Conservation (phyloP, 2,113 vertebrate species). For the Pelvicachromis taeniatus region DNA sequence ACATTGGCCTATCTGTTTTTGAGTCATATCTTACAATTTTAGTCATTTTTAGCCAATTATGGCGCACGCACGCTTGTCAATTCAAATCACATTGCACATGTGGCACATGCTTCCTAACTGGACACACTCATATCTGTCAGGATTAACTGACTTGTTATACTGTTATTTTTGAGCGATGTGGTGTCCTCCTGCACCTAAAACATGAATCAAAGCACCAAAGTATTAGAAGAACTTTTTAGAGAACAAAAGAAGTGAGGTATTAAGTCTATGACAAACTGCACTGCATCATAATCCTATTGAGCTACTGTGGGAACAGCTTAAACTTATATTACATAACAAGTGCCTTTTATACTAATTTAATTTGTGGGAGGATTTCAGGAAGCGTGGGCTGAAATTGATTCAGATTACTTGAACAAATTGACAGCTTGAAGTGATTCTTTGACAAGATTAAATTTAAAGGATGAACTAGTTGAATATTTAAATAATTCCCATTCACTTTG, state of each 20-base stretch:
- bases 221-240: not conserved
- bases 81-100: not conserved
- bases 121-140: not conserved
- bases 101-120: rapidly evolving
- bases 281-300: not conserved
- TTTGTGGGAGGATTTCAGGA: not conserved
- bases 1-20: not conserved
- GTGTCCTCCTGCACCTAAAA: not conserved
- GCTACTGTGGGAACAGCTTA: not conserved
- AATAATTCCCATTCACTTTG: not conserved
- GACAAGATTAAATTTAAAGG: not conserved
- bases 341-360: not conserved
- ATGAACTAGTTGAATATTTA: not conserved
- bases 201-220: not conserved
- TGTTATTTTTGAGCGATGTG: not conserved
- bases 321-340: not conserved
- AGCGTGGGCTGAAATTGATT: not conserved
- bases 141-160: not conserved
- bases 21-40: not conserved
- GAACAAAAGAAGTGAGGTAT: not conserved
- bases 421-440: not conserved
- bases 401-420: not conserved
- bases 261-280: not conserved
- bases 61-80: not conserved
- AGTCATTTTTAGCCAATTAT: not conserved